These are phyloP conservation scores for Argyra leucocephala DNA, from an alignment of 2,888 invertebrate genomes.

Conservation along the genomic window DNA sequence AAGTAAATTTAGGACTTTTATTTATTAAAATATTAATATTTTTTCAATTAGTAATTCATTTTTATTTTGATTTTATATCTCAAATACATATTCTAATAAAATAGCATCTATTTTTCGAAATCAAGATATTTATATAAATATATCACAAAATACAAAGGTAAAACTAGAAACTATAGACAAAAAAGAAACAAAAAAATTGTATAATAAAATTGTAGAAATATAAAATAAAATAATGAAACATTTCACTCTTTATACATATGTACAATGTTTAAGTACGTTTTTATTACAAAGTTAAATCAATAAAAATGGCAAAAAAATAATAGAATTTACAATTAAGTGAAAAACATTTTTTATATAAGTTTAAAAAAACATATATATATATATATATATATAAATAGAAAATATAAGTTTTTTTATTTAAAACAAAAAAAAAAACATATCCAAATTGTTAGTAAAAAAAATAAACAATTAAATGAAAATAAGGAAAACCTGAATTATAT, in stretches of 20 bases:
- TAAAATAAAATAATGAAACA: background rate
- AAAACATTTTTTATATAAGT: slow-evolving; percentile 13
- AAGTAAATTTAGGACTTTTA: too few species aligned
- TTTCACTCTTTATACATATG: background rate
- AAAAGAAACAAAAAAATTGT: background rate
- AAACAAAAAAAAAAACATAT: slow-evolving; percentile 2
- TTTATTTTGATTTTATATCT: too few species aligned
- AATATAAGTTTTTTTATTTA: slow-evolving; percentile 1
- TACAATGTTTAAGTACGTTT: background rate
- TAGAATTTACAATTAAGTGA: slow-evolving; percentile 10
- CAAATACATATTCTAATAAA: too few species aligned
- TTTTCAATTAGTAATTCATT: too few species aligned
- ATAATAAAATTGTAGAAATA: background rate
- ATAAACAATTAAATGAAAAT: too few species aligned
- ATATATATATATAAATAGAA: background rate
- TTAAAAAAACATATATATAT: background rate
- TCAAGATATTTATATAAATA: background rate
- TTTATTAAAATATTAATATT: too few species aligned
- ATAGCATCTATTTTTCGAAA: background rate
- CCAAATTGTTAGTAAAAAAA: slow-evolving; percentile 9
- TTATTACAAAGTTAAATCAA: background rate
- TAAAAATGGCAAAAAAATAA: background rate
- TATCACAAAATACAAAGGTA: background rate
- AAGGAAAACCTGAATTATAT: too few species aligned
- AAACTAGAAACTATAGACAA: background rate